Evolutionary conservation across 2,113 vertebrate genomes (phyloP), one percentile per base, ranked within the genome.

Genomic region (Crotalus viridis): DNA sequence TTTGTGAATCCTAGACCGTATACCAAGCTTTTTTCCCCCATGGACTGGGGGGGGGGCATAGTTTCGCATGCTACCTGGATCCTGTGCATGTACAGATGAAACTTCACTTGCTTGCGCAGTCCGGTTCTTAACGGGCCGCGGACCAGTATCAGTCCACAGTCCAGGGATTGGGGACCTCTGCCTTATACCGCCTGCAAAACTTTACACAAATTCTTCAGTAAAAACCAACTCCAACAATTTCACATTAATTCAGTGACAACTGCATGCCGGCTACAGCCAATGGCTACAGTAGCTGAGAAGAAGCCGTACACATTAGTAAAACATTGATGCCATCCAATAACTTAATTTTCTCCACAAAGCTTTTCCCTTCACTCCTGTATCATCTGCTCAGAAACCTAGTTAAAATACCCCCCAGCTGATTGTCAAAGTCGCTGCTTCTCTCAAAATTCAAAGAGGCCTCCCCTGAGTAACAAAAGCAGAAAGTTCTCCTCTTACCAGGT

Each of bases 401-500:
- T 93, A 90, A 95, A 96, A 95, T 92, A 94, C 92, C 89, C 93
- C 0, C 39, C 92, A 92, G 96, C 93, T 95, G 93, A 28, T 24
- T 0, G 15, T 91, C 96, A 97, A 95, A 96, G 95, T 81, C 94
- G 95, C 55, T 93, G 93, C 89, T 89, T n/a, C 96, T 95, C 97
- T 90, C 97, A 96, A 94, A 96, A 96, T 96, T 96, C 91, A 95
- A 92, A 94, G 39, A 93, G 92, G 17, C 55, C 54, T 93, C 95
- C 96, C 97, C 61, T 1, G 97, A 95, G 97, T 87, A 52, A 91
- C 91, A 61, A 43, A 89, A 90, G 24, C 21, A 33, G 22, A 28
- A 69, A 90, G 59, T 4, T 15, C 93, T 96, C 96, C 94, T 96
- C 96, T 97, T 96, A 8, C 6, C 48, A 96, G 48, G 91, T 89